These are phyloP conservation scores for Tetheella fluctuosa DNA, from an alignment of 2,888 invertebrate species.

Conservation along the genomic window DNA sequence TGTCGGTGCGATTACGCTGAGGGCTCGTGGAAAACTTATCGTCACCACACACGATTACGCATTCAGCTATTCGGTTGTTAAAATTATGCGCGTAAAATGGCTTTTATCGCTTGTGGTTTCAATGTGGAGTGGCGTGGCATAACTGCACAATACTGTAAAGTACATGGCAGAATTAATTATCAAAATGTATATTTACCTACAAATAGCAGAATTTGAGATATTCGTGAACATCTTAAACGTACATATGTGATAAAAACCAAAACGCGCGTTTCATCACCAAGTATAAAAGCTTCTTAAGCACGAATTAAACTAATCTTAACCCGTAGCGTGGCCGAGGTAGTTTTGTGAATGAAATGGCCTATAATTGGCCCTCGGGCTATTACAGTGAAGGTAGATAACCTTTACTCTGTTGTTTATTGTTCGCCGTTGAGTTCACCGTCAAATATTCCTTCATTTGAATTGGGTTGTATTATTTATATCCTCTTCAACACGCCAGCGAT, in stretches of 20 bases:
- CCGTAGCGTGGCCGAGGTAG: constrained; percentile 62
- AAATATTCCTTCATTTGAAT: background rate
- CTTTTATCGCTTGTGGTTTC: background rate
- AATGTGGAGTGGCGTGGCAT: background rate
- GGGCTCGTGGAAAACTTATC: background rate
- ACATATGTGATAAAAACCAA: background rate
- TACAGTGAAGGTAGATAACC: constrained; percentile 20
- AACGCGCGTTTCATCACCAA: constrained; percentile 13
- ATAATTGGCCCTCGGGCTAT: constrained; percentile 69
- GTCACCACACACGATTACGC: background rate
- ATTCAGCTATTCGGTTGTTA: background rate
- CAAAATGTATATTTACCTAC: no score
- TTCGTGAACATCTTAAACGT: no score
- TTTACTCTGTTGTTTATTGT: constrained; percentile 1
- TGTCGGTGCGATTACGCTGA: constrained; percentile 9
- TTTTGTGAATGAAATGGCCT: constrained; percentile 75
- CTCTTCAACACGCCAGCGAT: no score
- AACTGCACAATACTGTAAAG: background rate
- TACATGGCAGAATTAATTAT: no score
- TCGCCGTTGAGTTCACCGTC: background rate
- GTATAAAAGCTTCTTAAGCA: constrained; percentile 38
- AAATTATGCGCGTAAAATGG: background rate
- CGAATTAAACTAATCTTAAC: constrained; percentile 52
- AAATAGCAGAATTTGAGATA: no score
- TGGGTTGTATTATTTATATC: background rate